These are phyloP conservation scores for Brachypterus glaber DNA, from an alignment of 2,888 invertebrate species.

Conservation along the genomic window DNA sequence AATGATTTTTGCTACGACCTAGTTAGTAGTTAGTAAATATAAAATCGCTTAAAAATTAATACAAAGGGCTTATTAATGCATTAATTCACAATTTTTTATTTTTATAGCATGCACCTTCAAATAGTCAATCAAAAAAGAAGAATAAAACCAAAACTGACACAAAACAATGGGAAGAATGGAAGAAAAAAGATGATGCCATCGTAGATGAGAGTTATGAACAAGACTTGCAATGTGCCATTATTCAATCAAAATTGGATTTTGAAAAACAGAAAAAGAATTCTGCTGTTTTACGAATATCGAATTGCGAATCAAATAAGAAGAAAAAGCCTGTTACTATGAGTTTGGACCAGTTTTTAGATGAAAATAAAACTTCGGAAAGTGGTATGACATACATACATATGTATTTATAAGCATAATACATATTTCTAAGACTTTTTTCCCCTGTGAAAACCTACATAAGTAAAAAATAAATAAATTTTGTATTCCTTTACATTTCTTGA, in stretches of 20 bases:
- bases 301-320: constrained; percentile 40
- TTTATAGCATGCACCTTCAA: too few relatives aligned
- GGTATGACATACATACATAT: too few relatives aligned
- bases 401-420: too few relatives aligned
- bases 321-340: constrained; percentile 66
- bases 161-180: constrained; percentile 67
- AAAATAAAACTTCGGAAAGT: constrained; percentile 25
- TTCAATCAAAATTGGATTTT: constrained; percentile 63
- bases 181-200: constrained; percentile 59
- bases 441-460: too few relatives aligned
- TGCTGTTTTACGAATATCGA: constrained; percentile 40
- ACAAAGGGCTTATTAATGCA: too few relatives aligned
- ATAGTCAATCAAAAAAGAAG: constrained; percentile 31
- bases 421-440: too few relatives aligned
- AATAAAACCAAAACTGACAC: constrained; percentile 45
- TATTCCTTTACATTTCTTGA: too few relatives aligned
- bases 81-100: too few relatives aligned
- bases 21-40: too few relatives aligned
- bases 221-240: constrained; percentile 56
- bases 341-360: constrained; percentile 58
- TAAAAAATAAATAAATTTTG: too few relatives aligned
- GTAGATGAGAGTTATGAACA: constrained; percentile 51
- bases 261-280: constrained; percentile 49
- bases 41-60: too few relatives aligned
- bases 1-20: too few relatives aligned